phyloP scores from a whole-genome alignment of 2,888 invertebrate species.

The Pseudoips prasinana region DNA sequence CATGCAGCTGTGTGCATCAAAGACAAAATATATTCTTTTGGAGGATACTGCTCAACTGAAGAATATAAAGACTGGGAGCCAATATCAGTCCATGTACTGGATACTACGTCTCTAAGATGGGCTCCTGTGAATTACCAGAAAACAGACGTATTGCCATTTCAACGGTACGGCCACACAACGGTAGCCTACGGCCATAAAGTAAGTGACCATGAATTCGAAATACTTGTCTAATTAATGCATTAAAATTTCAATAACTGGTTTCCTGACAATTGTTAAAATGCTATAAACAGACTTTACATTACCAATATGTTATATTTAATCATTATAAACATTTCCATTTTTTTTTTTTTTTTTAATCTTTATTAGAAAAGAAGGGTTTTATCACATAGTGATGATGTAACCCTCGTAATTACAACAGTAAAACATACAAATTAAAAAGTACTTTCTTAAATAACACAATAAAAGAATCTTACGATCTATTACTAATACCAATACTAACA shows the following conservation, averaged over 20 bases:
- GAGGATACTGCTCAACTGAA: slow-evolving; percentile 94
- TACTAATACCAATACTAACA: too few relatives aligned
- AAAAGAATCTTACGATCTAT: too few relatives aligned
- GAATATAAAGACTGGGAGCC: slow-evolving; percentile 88
- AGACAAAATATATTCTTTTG: slow-evolving; percentile 93
- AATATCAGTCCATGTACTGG: slow-evolving; percentile 93
- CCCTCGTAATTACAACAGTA: too few relatives aligned
- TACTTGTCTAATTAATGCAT: too few relatives aligned
- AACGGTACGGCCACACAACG: slow-evolving; percentile 96
- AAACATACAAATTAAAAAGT: too few relatives aligned
- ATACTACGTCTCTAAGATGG: slow-evolving; percentile 87
- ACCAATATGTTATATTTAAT: background rate
- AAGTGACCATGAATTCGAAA: slow-evolving; percentile 9
- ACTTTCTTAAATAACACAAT: too few relatives aligned
- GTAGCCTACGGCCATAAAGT: slow-evolving; percentile 88
- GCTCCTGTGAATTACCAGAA: slow-evolving; percentile 74
- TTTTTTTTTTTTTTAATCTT: too few relatives aligned
- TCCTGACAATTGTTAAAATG: too few relatives aligned
- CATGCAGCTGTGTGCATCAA: slow-evolving; percentile 94
- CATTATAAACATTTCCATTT: too few relatives aligned
- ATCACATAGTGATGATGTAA: too few relatives aligned
- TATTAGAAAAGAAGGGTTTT: too few relatives aligned
- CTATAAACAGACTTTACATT: background rate
- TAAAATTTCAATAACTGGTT: too few relatives aligned
- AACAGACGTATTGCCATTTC: slow-evolving; percentile 85